Evolutionary conservation across 2,888 invertebrate genomes (phyloP).

Genomic region (Cantharis flavilabris): DNA sequence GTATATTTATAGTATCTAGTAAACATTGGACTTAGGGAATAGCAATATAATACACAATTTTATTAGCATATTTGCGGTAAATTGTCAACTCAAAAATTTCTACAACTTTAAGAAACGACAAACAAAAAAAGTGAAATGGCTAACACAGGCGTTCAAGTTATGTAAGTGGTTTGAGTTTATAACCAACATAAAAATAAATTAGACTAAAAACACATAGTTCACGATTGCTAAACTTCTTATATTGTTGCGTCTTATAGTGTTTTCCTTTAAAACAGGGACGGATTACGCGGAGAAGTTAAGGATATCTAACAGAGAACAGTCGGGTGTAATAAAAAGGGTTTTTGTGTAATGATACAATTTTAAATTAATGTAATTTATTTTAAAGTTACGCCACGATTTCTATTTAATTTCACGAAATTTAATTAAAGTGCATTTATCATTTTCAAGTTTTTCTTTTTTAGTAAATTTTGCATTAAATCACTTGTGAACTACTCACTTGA

Average conservation of each 20-base stretch:
- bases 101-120: not conserved
- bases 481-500: not conserved
- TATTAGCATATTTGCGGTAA: not conserved
- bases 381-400: not conserved
- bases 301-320: not conserved
- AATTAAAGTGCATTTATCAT: not conserved
- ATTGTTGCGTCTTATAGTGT: not conserved
- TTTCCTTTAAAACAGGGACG: not conserved
- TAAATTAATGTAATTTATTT: not conserved
- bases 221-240: not conserved
- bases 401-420: not conserved
- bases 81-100: not conserved
- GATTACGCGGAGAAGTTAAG: not conserved
- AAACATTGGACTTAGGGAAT: conserved; percentile 1
- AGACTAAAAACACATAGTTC: not conserved
- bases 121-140: not conserved
- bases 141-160: not conserved
- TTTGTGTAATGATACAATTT: not conserved
- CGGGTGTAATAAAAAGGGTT: not conserved
- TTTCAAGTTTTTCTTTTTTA: not conserved
- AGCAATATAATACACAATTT: not conserved
- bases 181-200: not conserved
- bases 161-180: not conserved
- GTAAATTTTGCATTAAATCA: not conserved
- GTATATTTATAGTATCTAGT: not conserved